Conservation (phyloP, 2,888 invertebrate species). For the Hemistola chrysoprasaria region DNA sequence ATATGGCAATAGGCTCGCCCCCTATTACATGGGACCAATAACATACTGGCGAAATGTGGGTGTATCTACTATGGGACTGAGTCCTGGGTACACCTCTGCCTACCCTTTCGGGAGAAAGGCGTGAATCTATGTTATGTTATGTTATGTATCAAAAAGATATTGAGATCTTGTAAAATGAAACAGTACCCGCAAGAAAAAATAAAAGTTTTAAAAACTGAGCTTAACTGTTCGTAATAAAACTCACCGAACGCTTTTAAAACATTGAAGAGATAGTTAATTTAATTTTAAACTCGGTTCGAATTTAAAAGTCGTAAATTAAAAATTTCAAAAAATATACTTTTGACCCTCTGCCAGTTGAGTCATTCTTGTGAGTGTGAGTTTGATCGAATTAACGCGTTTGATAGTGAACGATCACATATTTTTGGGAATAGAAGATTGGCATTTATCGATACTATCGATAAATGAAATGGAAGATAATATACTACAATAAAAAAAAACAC, state of each 20-base stretch:
- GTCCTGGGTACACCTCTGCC: no score
- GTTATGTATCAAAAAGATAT: no score
- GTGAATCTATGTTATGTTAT: no score
- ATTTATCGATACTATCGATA: constrained; percentile 21
- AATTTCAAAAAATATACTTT: constrained; percentile 59
- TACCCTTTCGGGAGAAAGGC: no score
- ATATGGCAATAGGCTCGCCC: no score
- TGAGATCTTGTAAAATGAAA: no score
- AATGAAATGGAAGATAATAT: no score
- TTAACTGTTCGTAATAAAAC: constrained; percentile 22
- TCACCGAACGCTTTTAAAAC: constrained; percentile 19
- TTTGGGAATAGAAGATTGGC: constrained; percentile 43
- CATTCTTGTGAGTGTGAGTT: constrained; percentile 44
- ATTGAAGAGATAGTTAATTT: constrained; percentile 40
- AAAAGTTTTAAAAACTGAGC: constrained; percentile 19
- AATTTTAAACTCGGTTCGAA: constrained; percentile 55
- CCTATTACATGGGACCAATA: no score
- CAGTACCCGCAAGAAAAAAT: no score
- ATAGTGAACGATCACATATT: constrained; percentile 53
- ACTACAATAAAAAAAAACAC: no score
- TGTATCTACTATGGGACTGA: no score
- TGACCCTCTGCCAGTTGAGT: constrained; percentile 54
- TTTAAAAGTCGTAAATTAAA: constrained; percentile 71
- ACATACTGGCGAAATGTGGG: no score
- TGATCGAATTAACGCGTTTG: constrained; percentile 73